phyloP scores from a whole-genome alignment of 2,797 vertebrate species.

The Leptodactylus fallax region DNA sequence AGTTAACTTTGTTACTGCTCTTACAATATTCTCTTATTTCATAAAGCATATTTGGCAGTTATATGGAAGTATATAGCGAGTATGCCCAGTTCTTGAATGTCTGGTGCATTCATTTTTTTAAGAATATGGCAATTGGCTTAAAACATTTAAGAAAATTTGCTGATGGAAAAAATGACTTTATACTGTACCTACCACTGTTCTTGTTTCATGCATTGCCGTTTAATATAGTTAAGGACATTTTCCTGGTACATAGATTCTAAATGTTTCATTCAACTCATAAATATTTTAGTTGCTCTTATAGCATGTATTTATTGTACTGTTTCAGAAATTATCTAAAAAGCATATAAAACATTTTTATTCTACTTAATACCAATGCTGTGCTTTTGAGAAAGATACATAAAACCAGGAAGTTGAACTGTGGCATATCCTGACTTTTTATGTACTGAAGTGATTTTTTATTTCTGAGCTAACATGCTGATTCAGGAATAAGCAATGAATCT shows the following conservation, averaged over 20 bases:
- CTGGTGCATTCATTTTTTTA: neutral
- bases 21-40: neutral
- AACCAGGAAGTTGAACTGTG: slow-evolving; percentile 46
- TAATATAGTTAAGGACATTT: slow-evolving; percentile 21
- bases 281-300: slow-evolving; percentile 15
- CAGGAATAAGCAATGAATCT: slow-evolving; percentile 53
- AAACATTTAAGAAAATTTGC: neutral
- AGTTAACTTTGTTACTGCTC: no score
- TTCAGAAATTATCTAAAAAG: slow-evolving; percentile 12
- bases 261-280: neutral
- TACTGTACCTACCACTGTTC: neutral
- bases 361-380: neutral
- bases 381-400: slow-evolving; percentile 46
- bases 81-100: neutral
- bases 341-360: slow-evolving; percentile 14
- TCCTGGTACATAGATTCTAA: slow-evolving; percentile 4
- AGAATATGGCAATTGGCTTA: neutral
- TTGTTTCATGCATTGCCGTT: neutral
- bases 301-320: slow-evolving; percentile 2
- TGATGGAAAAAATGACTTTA: neutral
- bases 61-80: neutral
- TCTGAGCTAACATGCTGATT: slow-evolving; percentile 53
- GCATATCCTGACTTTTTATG: slow-evolving; percentile 49
- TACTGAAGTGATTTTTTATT: slow-evolving; percentile 52
- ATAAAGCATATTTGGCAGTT: neutral